Evolutionary conservation across 2,113 vertebrate genomes (phyloP).

Genomic region (Lycaon pictus): DNA sequence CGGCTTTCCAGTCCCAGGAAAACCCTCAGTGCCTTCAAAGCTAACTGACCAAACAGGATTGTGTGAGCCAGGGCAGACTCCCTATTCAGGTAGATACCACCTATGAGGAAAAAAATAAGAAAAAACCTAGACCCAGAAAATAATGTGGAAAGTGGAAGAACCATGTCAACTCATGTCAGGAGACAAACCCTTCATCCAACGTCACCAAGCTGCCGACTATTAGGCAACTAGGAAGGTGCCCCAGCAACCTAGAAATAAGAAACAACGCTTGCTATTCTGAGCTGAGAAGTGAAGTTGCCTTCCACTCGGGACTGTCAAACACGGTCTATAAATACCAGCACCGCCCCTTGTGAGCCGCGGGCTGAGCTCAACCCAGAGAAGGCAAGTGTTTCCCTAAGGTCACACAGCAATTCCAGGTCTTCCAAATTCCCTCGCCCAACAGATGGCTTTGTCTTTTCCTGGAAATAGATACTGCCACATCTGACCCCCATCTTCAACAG

Average conservation of each 20-base stretch:
- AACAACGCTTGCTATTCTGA: constrained; percentile 56
- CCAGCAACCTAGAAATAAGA: constrained; percentile 72
- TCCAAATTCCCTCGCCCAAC: neutral
- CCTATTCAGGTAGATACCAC: neutral
- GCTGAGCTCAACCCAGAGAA: constrained; percentile 59
- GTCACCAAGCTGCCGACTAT: constrained; percentile 52
- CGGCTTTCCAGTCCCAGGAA: neutral
- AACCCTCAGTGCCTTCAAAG: neutral
- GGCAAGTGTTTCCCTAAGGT: constrained; percentile 48
- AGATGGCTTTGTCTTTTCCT: neutral
- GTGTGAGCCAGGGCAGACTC: neutral
- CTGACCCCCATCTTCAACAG: neutral
- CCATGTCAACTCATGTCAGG: neutral
- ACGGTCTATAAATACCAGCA: constrained; percentile 68
- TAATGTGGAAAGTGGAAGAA: constrained; percentile 27
- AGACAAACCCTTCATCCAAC: constrained; percentile 40
- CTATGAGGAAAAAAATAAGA: neutral
- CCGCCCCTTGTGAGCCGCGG: neutral
- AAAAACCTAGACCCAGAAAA: constrained; percentile 45
- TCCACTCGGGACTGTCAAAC: constrained; percentile 57
- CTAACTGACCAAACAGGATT: neutral
- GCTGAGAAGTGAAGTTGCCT: constrained; percentile 62
- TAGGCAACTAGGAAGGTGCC: constrained; percentile 60
- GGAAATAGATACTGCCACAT: neutral
- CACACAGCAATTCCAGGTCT: constrained; percentile 47